phyloP scores from a whole-genome alignment of 2,888 invertebrate species.

The Tachina lurida region DNA sequence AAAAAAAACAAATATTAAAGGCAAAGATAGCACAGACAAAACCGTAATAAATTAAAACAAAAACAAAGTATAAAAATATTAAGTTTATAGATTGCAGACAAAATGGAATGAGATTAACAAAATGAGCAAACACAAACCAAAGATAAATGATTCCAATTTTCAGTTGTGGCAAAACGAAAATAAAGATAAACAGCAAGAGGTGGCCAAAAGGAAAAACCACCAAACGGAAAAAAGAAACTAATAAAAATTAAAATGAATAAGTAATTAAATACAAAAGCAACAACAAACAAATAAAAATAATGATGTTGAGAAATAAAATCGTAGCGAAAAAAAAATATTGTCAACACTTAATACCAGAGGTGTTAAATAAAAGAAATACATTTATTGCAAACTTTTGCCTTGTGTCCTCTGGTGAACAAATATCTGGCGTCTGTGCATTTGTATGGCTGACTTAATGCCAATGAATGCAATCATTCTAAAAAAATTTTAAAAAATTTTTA shows the following conservation, averaged over 20 bases:
- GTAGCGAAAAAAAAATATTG: conserved; percentile 46
- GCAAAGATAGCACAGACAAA: conserved; percentile 12
- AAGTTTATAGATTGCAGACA: conserved; percentile 36
- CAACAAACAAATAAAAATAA: conserved; percentile 47
- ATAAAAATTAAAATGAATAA: conserved; percentile 69
- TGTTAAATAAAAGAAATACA: conserved; percentile 45
- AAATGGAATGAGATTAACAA: conserved; percentile 50
- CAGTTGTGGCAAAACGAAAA: conserved; percentile 44
- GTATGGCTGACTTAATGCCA: not conserved
- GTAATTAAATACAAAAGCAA: conserved; percentile 63
- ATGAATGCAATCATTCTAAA: conserved; percentile 43
- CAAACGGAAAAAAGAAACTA: conserved; percentile 57
- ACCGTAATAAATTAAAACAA: not conserved
- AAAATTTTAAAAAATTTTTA: not conserved
- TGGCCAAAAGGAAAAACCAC: conserved; percentile 54
- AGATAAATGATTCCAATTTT: conserved; percentile 71
- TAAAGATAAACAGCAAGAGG: conserved; percentile 61
- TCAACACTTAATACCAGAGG: conserved; percentile 56
- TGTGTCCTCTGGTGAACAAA: not conserved
- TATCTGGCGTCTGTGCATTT: not conserved
- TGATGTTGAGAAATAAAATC: conserved; percentile 32
- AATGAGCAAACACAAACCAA: conserved; percentile 63
- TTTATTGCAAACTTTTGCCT: conserved; percentile 28
- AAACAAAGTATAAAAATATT: conserved; percentile 44
- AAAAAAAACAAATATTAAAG: conserved; percentile 2